These are phyloP conservation scores for Pterocles gutturalis DNA, from an alignment of 2,113 vertebrate species.

Conservation along the genomic window DNA sequence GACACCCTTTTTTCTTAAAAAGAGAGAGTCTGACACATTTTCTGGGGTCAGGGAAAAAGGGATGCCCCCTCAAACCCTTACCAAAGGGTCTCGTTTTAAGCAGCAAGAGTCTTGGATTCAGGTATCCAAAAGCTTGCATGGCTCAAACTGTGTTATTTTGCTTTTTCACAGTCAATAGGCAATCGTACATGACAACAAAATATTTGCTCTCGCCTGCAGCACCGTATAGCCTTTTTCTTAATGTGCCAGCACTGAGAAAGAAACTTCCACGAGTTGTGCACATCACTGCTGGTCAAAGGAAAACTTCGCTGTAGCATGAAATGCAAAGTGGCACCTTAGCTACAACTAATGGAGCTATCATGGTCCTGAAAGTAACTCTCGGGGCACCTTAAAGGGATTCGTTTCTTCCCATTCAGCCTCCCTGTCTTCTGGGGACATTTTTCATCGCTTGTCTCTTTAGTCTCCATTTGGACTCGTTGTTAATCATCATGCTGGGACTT, in stretches of 20 bases:
- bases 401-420: background rate
- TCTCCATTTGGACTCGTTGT: background rate
- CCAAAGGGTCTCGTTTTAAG: background rate
- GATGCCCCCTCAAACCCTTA: background rate
- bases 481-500: background rate
- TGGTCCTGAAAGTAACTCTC: conserved; percentile 47
- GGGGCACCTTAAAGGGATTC: conserved; percentile 15
- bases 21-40: conserved; percentile 14
- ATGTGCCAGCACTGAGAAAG: conserved; percentile 36
- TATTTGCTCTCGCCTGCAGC: conserved; percentile 44
- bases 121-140: background rate
- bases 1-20: background rate
- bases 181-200: conserved; percentile 41
- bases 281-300: conserved; percentile 31
- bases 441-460: background rate
- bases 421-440: conserved; percentile 11
- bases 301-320: conserved; percentile 59
- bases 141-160: conserved; percentile 33
- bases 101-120: background rate
- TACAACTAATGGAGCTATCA: conserved; percentile 50
- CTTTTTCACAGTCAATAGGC: conserved; percentile 63
- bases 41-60: background rate
- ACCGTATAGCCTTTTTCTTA: conserved; percentile 27
- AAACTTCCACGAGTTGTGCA: conserved; percentile 59
- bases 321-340: conserved; percentile 32